Percentiles rank a stretch among this genome's conserved stretches.
Conservation (phyloP, 2,797 vertebrate species). For the Distichodus sexfasciatus region DNA sequence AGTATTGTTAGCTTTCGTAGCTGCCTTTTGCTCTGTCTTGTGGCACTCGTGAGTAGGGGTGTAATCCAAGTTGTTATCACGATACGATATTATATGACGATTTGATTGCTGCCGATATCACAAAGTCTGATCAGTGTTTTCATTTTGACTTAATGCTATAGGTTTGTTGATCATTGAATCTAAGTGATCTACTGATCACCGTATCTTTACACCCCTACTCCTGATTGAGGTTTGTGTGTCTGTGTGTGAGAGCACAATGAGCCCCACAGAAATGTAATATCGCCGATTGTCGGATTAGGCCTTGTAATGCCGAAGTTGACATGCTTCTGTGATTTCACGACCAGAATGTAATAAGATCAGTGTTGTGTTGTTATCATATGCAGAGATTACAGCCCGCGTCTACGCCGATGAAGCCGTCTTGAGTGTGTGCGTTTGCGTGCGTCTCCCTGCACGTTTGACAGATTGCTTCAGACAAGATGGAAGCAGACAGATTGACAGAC, state of each 20-base stretch:
- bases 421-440: background rate
- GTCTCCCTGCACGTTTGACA: slow-evolving; percentile 30
- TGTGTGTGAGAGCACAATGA: slow-evolving; percentile 22
- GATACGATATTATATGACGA: no score
- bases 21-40: no score
- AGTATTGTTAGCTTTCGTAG: no score
- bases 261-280: slow-evolving; percentile 21
- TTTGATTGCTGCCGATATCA: no score
- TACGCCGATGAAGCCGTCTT: background rate
- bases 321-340: slow-evolving; percentile 2
- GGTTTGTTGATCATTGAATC: no score
- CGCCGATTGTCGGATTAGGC: background rate
- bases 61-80: no score
- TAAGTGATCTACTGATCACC: no score
- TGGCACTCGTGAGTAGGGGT: no score
- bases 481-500: slow-evolving; percentile 63
- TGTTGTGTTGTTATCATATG: slow-evolving; percentile 9
- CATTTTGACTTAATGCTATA: slow-evolving; percentile 2
- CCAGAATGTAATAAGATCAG: slow-evolving; percentile 24
- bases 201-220: no score
- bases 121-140: slow-evolving; percentile 1
- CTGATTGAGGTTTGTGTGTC: background rate
- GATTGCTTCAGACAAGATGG: slow-evolving; percentile 56
- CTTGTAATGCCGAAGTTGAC: slow-evolving; percentile 29
- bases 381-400: slow-evolving; percentile 21